Percentiles rank a stretch among this genome's conserved stretches.
Conservation (phyloP, 2,113 vertebrate genomes). For the Rhinichthys klamathensis region DNA sequence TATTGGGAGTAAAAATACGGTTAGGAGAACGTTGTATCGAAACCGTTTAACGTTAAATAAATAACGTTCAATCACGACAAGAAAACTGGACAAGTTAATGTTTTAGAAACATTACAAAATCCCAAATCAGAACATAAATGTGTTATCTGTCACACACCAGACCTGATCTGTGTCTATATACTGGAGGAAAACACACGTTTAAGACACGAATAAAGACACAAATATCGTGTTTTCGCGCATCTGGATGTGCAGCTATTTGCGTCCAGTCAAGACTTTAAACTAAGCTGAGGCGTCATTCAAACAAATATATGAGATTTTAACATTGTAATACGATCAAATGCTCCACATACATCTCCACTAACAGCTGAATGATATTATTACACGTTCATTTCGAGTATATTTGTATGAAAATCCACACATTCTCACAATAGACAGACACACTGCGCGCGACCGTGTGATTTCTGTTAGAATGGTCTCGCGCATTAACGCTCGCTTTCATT, state of each 20-base stretch:
- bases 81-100: no score
- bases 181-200: not conserved
- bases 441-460: slow-evolving; percentile 64
- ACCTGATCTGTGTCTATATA: no score
- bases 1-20: no score
- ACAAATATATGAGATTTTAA: not conserved
- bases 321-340: not conserved
- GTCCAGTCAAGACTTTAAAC: not conserved
- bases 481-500: slow-evolving; percentile 1
- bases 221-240: not conserved
- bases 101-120: no score
- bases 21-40: no score
- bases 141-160: not conserved
- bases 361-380: not conserved
- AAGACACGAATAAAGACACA: no score
- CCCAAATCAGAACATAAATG: no score
- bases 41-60: no score
- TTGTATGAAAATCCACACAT: not conserved
- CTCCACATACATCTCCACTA: not conserved
- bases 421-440: slow-evolving; percentile 7
- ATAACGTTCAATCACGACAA: no score
- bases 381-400: not conserved
- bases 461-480: slow-evolving; percentile 67
- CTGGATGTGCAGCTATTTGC: slow-evolving; percentile 25
- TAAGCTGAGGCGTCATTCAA: not conserved